Base-by-base conservation (phyloP, 2,113 vertebrate genomes). In the Climacteris rufus region DNA sequence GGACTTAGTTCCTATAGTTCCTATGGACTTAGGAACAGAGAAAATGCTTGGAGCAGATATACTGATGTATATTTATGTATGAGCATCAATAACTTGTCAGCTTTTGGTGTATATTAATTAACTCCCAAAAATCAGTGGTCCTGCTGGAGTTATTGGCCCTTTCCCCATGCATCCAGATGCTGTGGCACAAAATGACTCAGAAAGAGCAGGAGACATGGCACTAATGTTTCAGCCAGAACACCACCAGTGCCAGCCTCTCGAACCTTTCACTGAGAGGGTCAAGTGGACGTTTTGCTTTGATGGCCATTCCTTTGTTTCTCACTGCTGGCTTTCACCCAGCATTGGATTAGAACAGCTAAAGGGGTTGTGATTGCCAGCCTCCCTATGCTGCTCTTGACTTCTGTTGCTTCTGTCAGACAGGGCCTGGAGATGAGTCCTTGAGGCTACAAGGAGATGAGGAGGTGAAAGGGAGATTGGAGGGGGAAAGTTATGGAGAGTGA, bases 1-100 rank as follows among this genome's bases (percentile, higher is more conserved):
- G n/a, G n/a, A n/a, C n/a, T n/a, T n/a, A n/a, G n/a, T n/a, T n/a
- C n/a, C n/a, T n/a, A n/a, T n/a, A n/a, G n/a, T n/a, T 65, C 7
- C 22, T 57, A 0, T 37, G 19, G 40, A 19, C 6, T 63, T 70
- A 11, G 9, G 39, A 27, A 69, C 44, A 54, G 81, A 83, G 33
- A 23, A 76, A 57, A 54, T 53, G 5, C 9, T 45, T 50, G 39
- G 28, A n/a, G 23, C 12, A 22, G 49, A 18, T 23, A 7, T 49
- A 37, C 18, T 33, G 33, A 42, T 49, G 4, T 23, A 7, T 49
- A 37, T 15, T 33, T 28, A 42, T 49, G 4, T n/a, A 25, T 0
- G 8, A 31, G 9, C 3, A 0, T 69, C 56, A 77, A 6, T 76
- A 72, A 56, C 0, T 1, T 60, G 20, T 27, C 42, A 66, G 30